Conservation (phyloP, 2,888 invertebrate genomes). For the Melanchra persicariae region DNA sequence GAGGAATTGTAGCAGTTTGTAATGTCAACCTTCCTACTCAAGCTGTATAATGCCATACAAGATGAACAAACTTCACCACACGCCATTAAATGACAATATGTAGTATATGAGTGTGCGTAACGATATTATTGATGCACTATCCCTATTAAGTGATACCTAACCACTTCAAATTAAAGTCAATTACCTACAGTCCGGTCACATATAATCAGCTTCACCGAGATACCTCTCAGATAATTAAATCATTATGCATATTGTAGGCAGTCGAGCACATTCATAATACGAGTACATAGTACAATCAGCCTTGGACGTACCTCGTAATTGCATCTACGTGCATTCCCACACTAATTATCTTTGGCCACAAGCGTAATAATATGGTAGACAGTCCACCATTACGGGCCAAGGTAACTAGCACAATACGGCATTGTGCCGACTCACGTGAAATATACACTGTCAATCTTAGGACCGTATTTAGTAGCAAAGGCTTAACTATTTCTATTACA, state of each 20-base stretch:
- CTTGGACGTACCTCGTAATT: constrained; percentile 76
- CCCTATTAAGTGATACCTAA: constrained; percentile 7
- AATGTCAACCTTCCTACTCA: neutral
- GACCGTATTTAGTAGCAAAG: constrained; percentile 31
- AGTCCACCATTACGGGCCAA: constrained; percentile 76
- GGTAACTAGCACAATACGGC: constrained; percentile 70
- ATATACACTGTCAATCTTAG: constrained; percentile 54
- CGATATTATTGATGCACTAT: neutral
- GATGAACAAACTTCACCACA: neutral
- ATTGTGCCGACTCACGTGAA: constrained; percentile 51
- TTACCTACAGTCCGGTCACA: constrained; percentile 29
- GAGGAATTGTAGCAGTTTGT: neutral
- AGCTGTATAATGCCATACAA: neutral
- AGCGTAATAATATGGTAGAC: constrained; percentile 79
- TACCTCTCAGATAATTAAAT: constrained; percentile 45
- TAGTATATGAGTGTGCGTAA: neutral
- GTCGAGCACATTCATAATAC: constrained; percentile 57
- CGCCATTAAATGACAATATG: neutral
- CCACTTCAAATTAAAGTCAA: constrained; percentile 24
- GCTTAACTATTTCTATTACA: constrained; percentile 41
- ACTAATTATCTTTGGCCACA: constrained; percentile 84
- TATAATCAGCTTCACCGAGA: constrained; percentile 40
- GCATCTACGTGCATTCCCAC: constrained; percentile 84
- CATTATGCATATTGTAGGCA: constrained; percentile 35
- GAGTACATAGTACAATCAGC: constrained; percentile 69